phyloP scores from a whole-genome alignment of 2,888 invertebrate genomes.

The Synergus japonicus region DNA sequence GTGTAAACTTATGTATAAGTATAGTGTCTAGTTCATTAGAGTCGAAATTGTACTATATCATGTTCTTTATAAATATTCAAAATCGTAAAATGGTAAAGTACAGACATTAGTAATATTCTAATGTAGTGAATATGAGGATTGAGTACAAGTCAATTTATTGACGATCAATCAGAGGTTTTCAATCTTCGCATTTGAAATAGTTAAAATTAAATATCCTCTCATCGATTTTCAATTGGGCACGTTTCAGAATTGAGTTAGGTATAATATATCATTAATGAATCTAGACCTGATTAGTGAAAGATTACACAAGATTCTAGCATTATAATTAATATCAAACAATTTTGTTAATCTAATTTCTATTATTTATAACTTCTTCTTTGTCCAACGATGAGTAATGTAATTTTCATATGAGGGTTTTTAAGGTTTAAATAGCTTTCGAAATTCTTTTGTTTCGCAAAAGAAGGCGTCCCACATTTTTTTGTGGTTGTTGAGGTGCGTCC shows the following conservation, averaged over 20 bases:
- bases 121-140: background rate
- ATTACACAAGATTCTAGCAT: no score
- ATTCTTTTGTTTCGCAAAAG: constrained; percentile 30
- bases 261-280: no score
- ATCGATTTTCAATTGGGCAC: background rate
- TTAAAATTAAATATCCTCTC: background rate
- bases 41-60: background rate
- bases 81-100: background rate
- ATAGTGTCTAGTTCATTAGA: constrained; percentile 2
- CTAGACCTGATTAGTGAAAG: no score
- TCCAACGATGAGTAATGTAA: background rate
- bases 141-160: background rate
- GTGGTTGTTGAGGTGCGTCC: constrained; percentile 4
- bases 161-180: background rate
- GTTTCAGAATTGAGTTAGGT: no score
- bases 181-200: background rate
- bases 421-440: background rate
- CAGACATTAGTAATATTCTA: background rate
- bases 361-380: background rate
- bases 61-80: background rate
- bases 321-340: no score
- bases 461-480: constrained; percentile 9
- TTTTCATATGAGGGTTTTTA: background rate
- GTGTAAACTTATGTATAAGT: constrained; percentile 57
- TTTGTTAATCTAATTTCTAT: background rate